Conservation (phyloP, 2,113 vertebrate species). For the Coptodon bakossiorum region DNA sequence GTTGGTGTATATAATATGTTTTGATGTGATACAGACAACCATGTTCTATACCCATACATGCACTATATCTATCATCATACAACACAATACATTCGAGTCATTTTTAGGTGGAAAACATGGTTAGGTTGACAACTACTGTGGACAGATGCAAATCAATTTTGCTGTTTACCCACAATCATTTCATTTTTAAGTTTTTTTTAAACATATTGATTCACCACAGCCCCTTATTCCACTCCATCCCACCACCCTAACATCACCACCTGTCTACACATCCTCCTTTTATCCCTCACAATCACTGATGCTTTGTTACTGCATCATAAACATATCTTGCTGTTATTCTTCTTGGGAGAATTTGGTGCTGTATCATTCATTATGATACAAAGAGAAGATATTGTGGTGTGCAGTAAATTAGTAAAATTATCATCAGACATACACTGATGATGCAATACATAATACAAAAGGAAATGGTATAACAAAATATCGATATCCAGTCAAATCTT, state of each 20-base stretch:
- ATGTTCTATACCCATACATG: background rate
- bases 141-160: background rate
- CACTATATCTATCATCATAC: accelerated
- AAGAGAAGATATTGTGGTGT: background rate
- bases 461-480: background rate
- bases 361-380: accelerated
- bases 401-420: background rate
- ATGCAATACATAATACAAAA: background rate
- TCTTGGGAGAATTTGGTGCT: background rate
- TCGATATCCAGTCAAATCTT: background rate
- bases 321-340: background rate
- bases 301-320: background rate
- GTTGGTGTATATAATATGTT: background rate
- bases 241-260: background rate
- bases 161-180: background rate
- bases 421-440: background rate
- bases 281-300: background rate
- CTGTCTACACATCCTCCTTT: background rate
- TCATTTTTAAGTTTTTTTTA: background rate
- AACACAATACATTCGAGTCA: background rate
- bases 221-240: background rate
- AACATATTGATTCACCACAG: background rate
- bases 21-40: background rate
- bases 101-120: background rate
- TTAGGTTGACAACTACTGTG: background rate